Conservation (phyloP, 2,797 vertebrate genomes). For the Lacerta bilineata region DNA sequence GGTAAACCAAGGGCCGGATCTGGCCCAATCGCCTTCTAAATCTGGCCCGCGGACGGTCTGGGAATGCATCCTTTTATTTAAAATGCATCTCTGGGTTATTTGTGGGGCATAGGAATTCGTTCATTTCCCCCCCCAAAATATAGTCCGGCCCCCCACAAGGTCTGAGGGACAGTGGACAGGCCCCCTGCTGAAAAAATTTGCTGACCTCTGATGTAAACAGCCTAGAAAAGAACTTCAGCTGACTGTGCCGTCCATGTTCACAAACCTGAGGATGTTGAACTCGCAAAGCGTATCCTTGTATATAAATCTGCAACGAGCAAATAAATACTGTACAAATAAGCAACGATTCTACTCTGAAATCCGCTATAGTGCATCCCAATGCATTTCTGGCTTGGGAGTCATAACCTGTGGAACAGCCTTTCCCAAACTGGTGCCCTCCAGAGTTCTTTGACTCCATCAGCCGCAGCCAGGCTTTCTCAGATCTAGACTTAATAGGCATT, state of each 20-base stretch:
- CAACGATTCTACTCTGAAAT: background rate
- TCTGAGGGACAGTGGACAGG: too few species aligned
- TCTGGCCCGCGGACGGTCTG: too few species aligned
- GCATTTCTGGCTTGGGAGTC: background rate
- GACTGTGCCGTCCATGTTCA: background rate
- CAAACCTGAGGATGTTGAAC: background rate
- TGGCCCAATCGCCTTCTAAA: too few species aligned
- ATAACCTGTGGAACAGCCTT: background rate
- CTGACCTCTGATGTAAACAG: background rate
- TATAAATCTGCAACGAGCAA: background rate
- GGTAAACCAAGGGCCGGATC: too few species aligned
- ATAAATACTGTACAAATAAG: background rate
- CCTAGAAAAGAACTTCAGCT: conserved; percentile 1
- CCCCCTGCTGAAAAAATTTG: too few species aligned
- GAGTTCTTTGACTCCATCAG: too few species aligned
- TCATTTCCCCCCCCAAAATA: too few species aligned
- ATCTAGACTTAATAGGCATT: background rate
- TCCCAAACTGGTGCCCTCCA: too few species aligned
- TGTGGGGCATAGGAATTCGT: too few species aligned
- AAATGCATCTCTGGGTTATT: too few species aligned
- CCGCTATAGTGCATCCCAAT: background rate
- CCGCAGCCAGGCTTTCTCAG: background rate
- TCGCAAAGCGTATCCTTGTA: background rate
- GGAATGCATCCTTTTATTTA: too few species aligned
- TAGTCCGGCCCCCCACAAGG: too few species aligned